These are phyloP conservation scores for Drosophila fuyamai DNA, from an alignment of 1,140 invertebrate species.

Conservation along the genomic window DNA sequence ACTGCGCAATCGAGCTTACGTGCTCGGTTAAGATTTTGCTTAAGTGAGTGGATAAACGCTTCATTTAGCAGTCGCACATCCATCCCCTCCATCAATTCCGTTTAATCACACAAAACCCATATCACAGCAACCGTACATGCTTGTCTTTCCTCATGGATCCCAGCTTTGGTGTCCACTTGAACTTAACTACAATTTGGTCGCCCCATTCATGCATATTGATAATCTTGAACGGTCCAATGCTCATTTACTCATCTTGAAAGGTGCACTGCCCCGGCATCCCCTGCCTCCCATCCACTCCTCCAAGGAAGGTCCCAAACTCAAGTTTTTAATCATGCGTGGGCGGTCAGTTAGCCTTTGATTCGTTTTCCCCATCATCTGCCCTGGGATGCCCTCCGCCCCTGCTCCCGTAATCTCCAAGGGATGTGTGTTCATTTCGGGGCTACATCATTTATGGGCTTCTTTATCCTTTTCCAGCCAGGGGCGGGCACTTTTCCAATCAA, in stretches of 20 bases:
- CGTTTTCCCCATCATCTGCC: constrained; percentile 23
- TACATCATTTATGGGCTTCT: constrained; percentile 51
- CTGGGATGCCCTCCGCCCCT: neutral
- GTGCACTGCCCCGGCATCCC: constrained; percentile 3
- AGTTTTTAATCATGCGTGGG: constrained; percentile 62
- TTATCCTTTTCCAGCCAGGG: constrained; percentile 33
- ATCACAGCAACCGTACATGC: neutral
- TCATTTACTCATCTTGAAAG: constrained; percentile 64
- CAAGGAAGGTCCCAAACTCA: constrained; percentile 19
- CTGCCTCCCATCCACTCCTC: neutral
- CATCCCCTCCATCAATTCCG: neutral
- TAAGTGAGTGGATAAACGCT: constrained; percentile 27
- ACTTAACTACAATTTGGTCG: constrained; percentile 51
- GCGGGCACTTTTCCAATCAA: constrained; percentile 58
- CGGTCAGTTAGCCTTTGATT: constrained; percentile 59
- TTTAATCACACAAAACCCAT: constrained; percentile 16
- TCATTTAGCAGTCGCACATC: constrained; percentile 8
- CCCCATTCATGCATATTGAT: constrained; percentile 61
- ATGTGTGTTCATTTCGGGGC: constrained; percentile 47
- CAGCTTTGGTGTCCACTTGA: constrained; percentile 26
- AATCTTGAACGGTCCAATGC: constrained; percentile 60
- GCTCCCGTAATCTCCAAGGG: constrained; percentile 15
- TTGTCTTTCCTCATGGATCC: neutral
- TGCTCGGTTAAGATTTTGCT: constrained; percentile 1
- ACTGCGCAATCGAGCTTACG: neutral